Conservation (phyloP, 2,113 vertebrate species). For the Nothoprocta pentlandii region DNA sequence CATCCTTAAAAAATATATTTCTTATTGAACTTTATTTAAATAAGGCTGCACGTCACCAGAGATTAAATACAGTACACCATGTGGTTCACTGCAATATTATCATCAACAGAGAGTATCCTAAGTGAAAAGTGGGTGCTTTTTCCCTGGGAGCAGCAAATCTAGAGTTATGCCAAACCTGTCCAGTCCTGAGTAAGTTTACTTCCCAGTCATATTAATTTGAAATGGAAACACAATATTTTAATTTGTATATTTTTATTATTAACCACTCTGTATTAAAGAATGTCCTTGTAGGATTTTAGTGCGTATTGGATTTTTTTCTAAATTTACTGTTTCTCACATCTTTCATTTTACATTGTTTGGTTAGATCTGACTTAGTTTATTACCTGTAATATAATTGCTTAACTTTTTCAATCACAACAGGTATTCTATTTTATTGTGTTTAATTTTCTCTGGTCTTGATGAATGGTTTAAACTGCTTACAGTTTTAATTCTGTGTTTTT, state of each 20-base stretch:
- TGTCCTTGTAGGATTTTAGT: background rate
- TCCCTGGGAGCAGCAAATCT: background rate
- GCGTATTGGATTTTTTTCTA: background rate
- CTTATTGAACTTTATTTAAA: background rate
- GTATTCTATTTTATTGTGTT: slow-evolving; percentile 35
- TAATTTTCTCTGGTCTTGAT: slow-evolving; percentile 61
- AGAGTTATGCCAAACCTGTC: background rate
- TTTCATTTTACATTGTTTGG: background rate
- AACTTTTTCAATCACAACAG: slow-evolving; percentile 20
- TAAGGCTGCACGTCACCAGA: background rate
- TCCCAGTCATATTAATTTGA: background rate
- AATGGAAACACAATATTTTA: background rate
- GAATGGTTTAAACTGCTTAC: slow-evolving; percentile 43
- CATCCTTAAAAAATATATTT: slow-evolving; percentile 20
- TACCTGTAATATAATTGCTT: slow-evolving; percentile 30
- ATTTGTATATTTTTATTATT: slow-evolving; percentile 7
- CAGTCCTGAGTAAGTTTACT: background rate
- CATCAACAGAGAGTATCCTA: background rate
- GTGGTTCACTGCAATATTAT: background rate
- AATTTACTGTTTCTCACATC: background rate
- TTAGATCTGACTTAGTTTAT: slow-evolving; percentile 1
- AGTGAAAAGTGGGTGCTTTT: background rate
- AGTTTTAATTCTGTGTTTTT: slow-evolving; percentile 57
- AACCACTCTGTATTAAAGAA: background rate
- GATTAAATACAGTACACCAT: background rate